Base-by-base conservation (phyloP, 2,113 vertebrate species). In the Astur gentilis region DNA sequence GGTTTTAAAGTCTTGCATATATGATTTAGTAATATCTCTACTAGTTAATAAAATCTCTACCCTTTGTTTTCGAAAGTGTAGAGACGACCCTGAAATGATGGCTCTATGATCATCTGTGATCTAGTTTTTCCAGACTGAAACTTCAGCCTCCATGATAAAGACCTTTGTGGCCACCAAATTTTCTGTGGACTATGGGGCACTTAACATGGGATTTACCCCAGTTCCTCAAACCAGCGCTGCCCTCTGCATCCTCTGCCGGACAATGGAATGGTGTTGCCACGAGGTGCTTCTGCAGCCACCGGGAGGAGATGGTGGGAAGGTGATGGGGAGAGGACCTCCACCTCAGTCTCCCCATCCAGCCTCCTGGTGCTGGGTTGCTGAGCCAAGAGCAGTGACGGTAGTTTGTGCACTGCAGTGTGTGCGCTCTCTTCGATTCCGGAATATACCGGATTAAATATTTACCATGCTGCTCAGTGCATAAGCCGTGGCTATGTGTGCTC, bases 341-440 rank as follows among this genome's bases (percentile, higher is more conserved):
- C 26, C 18, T 45, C 20, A 52, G 50, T 36, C 22, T 32, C 16
- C 19, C 18, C 4, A 3, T 31, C 38, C 26, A 70, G 19, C 25
- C 22, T 58, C 11, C 31, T 66, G 34, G 13, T 71, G n/a, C 29
- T 58, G 14, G 25, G 15, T 12, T 70, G 57, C 50, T 45, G 57
- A 52, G 50, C 34, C 2, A 8, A 25, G 50, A 54, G 36, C 0
- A 4, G 17, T 62, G 26, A 8, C 0, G 4, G 58, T n/a, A 29
- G n/a, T 65, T 44, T 47, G 20, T 52, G 64, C 45, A 38, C 40
- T 1, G 2, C 6, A 14, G 62, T 20, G 15, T n/a, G 11, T 75
- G n/a, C 6, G 13, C n/a, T 27, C 38, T 52, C 18, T 54, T 65
- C 0, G 1, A 60, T 72, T 90, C 42, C 17, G 31, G 32, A 60